Evolutionary conservation across 1,140 invertebrate genomes (phyloP), one percentile per base, ranked within the genome.

Genomic region (Phenacoccus solenopsis): DNA sequence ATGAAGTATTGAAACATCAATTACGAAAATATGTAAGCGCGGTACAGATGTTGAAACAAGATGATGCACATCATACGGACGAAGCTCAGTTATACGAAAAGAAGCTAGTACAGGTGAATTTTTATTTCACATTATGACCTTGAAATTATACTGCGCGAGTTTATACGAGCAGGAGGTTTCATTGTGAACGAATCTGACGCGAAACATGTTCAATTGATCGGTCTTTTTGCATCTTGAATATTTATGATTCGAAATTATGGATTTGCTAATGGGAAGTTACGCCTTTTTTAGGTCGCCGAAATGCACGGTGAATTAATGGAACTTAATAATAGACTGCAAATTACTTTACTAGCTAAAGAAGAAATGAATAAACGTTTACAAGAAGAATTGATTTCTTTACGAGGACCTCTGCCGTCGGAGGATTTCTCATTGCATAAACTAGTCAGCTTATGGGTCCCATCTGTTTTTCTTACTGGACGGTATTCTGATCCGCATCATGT

Each of bases 241-340:
- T 32, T 32, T 32, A 7, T 7, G 30, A 32, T 32, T 32, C 5
- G 13, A 32, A 32, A 7, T 32, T 32, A 32, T 32, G 5, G 24
- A 59, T n/a, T 5, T 21, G 22, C 13, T 5, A 3, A n/a, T 16
- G 3, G 38, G 20, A 49, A 7, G 20, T 16, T 49, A 24, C 25
- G 1, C 12, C 61, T 64, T 67, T 20, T 59, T 21, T 56, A 76
- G 83, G 92, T 96, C 0, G 93, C 94, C 13, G 92, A 96, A 81
- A 96, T 96, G 94, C 93, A 96, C 78, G 93, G 91, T 0, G 94
- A 96, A 78, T 78, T 96, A 21, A 94, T 96, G 89, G 93, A 96
- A 79, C 93, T 96, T 75, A 96, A 96, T 82, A 87, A 87, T 25
- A 77, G 84, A 74, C 76, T 88, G 22, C 85, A 87, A 72, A 75